Evolutionary conservation across 2,113 vertebrate genomes (phyloP).

Genomic region (Ictidomys tridecemlineatus): DNA sequence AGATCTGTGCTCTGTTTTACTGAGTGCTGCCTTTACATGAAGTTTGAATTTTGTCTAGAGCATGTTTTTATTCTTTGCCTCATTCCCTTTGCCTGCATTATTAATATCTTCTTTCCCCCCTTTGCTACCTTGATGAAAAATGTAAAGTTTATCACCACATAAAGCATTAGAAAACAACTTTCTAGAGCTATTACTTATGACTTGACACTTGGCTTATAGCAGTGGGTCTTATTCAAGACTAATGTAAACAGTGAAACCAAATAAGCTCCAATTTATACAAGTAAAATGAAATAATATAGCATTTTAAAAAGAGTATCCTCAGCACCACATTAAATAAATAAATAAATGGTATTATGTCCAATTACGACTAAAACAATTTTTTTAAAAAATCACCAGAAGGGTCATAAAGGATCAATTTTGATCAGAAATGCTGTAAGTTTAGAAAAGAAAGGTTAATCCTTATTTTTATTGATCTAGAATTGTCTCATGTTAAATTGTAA

Average conservation of each 20-base stretch:
- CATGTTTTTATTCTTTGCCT: background rate
- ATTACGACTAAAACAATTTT: background rate
- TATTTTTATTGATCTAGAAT: background rate
- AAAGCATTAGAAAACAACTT: slow-evolving; percentile 14
- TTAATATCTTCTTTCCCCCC: slow-evolving; percentile 45
- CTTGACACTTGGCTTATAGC: background rate
- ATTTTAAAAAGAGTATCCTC: background rate
- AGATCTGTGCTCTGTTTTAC: background rate
- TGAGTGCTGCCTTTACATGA: background rate
- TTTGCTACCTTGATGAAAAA: slow-evolving; percentile 45
- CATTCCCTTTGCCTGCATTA: slow-evolving; percentile 4
- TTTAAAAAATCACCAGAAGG: background rate
- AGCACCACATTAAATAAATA: too few species aligned
- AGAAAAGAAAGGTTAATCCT: background rate
- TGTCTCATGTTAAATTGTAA: background rate
- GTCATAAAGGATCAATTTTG: background rate
- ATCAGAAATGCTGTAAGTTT: background rate
- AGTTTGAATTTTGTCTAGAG: slow-evolving; percentile 1
- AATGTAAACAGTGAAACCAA: background rate
- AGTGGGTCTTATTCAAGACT: background rate
- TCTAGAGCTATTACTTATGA: background rate
- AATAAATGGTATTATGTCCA: too few species aligned
- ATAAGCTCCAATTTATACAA: background rate
- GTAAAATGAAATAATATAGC: background rate
- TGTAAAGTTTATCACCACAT: background rate